phyloP scores from a whole-genome alignment of 1,140 invertebrate species.

The Chelonus insularis region DNA sequence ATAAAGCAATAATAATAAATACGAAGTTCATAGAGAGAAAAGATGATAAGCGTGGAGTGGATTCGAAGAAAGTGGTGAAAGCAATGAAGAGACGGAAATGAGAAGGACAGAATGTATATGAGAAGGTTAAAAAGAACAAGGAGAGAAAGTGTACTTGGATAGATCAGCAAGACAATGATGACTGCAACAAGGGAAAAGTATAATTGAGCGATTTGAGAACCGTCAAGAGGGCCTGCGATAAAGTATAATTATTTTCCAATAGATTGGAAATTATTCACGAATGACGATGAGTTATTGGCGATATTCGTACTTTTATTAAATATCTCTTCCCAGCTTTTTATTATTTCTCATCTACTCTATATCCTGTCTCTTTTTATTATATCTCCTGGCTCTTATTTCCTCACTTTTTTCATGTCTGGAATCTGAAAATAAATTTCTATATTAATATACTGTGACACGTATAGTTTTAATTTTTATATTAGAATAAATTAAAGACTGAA shows the following conservation, averaged over 20 bases:
- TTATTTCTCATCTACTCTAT: slow-evolving; percentile 36
- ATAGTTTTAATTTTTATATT: too few relatives aligned
- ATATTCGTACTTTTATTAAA: slow-evolving; percentile 63
- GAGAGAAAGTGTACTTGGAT: slow-evolving; percentile 10
- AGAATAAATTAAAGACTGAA: too few relatives aligned
- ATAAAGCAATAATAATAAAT: slow-evolving; percentile 20
- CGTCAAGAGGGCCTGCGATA: slow-evolving; percentile 44
- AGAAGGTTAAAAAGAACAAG: slow-evolving; percentile 9
- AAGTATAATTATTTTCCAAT: slow-evolving; percentile 62
- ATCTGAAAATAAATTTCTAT: too few relatives aligned
- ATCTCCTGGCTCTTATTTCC: neutral
- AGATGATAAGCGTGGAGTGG: neutral
- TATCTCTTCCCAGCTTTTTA: slow-evolving; percentile 39
- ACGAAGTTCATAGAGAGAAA: neutral
- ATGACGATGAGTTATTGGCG: slow-evolving; percentile 58
- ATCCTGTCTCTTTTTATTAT: slow-evolving; percentile 24
- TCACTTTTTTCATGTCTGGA: slow-evolving; percentile 18
- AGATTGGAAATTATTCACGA: slow-evolving; percentile 60
- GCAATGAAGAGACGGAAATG: slow-evolving; percentile 28
- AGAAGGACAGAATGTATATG: neutral
- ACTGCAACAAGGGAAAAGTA: slow-evolving; percentile 42
- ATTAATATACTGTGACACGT: too few relatives aligned
- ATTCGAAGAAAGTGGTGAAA: neutral
- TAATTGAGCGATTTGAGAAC: slow-evolving; percentile 59
- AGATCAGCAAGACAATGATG: slow-evolving; percentile 9